These are phyloP conservation scores for Rhinogobio ventralis DNA, from an alignment of 2,797 vertebrate species.

Conservation along the genomic window DNA sequence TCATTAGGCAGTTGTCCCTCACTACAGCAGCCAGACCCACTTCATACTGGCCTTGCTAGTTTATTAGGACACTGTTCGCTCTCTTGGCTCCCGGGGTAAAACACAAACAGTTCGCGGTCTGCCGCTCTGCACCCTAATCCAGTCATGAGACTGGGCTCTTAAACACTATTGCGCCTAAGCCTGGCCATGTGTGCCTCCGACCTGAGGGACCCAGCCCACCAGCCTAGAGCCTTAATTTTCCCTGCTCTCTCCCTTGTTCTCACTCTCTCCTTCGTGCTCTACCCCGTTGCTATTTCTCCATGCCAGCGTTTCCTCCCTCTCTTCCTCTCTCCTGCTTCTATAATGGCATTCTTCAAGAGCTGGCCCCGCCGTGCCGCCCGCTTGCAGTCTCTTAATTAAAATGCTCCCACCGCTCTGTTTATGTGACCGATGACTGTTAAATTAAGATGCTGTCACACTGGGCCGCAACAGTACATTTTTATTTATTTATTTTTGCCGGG, in stretches of 20 bases:
- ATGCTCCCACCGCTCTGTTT: constrained; percentile 65
- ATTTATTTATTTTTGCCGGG: constrained; percentile 38
- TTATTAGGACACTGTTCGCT: constrained; percentile 54
- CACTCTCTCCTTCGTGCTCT: constrained; percentile 51
- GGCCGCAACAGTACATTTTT: constrained; percentile 35
- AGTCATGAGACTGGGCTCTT: constrained; percentile 56
- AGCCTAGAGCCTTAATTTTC: constrained; percentile 60
- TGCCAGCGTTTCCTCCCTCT: constrained; percentile 53
- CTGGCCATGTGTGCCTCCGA: constrained; percentile 65
- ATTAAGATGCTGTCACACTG: constrained; percentile 67
- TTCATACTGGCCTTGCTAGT: constrained; percentile 56
- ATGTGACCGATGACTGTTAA: constrained; percentile 68
- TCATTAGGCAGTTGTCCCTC: constrained; percentile 46
- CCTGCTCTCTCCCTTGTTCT: constrained; percentile 40
- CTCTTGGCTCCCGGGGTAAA: constrained; percentile 49
- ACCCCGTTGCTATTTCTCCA: constrained; percentile 43
- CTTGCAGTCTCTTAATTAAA: constrained; percentile 73
- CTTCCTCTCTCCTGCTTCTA: constrained; percentile 53
- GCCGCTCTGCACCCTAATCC: constrained; percentile 55
- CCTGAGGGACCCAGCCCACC: constrained; percentile 62
- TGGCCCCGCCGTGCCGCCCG: constrained; percentile 58
- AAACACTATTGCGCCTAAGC: constrained; percentile 55
- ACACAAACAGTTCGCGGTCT: constrained; percentile 59
- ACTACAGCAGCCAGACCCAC: constrained; percentile 42
- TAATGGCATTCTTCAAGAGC: constrained; percentile 63